Conservation (phyloP, 1,140 invertebrate genomes). For the Drosophila parabipectinata region DNA sequence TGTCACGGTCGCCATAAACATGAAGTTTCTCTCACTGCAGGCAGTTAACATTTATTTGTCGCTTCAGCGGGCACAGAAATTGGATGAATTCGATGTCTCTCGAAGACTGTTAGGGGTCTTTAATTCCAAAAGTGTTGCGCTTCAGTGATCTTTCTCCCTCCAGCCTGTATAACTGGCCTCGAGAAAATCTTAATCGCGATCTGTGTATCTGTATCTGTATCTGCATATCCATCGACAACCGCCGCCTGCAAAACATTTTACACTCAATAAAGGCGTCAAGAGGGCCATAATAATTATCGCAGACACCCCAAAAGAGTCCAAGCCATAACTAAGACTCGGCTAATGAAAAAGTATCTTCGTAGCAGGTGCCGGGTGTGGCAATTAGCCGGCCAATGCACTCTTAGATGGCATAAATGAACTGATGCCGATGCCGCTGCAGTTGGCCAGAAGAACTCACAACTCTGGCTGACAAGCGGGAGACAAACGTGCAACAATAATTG, state of each 20-base stretch:
- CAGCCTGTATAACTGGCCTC: no score
- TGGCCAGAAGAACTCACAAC: constrained; percentile 41
- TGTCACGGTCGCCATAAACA: not conserved
- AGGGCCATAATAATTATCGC: constrained; percentile 78
- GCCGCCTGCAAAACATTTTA: constrained; percentile 74
- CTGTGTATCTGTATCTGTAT: constrained; percentile 4
- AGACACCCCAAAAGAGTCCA: constrained; percentile 18
- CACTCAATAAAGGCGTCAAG: constrained; percentile 80
- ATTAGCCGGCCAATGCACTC: constrained; percentile 77
- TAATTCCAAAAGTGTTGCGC: constrained; percentile 44
- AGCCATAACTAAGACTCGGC: no score
- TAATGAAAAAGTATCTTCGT: no score
- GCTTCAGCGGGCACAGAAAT: constrained; percentile 69
- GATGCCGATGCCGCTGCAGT: constrained; percentile 38
- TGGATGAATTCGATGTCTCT: constrained; percentile 32
- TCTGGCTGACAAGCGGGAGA: constrained; percentile 60
- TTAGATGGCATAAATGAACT: constrained; percentile 64
- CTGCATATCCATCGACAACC: constrained; percentile 61
- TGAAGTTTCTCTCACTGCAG: constrained; percentile 2
- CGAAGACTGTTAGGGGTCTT: not conserved
- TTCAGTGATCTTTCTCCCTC: constrained; percentile 17
- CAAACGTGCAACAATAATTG: constrained; percentile 74
- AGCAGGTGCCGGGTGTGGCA: constrained; percentile 52
- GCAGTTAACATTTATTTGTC: constrained; percentile 66
- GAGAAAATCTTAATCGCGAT: constrained; percentile 32